Evolutionary conservation across 1,140 invertebrate species (phyloP), one percentile per base, ranked within the genome.

Genomic region (Bicyclus anynana): DNA sequence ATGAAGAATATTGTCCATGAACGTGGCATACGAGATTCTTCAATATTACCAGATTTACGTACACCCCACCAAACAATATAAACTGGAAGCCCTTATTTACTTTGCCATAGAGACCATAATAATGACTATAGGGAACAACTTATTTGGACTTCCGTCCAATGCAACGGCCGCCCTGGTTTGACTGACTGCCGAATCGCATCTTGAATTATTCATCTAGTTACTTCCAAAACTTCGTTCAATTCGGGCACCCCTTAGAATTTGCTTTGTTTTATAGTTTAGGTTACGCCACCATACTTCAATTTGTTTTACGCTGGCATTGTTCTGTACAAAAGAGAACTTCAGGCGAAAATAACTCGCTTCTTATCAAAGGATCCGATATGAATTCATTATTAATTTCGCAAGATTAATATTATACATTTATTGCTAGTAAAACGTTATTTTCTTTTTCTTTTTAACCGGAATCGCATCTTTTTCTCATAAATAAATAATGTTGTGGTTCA

Each of bases 161-260:
- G 77, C 78, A 81, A 51, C 72, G 65, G 59, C 49, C 70, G 57
- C 47, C 61, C 63, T 29, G 56, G 50, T 69, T 69, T 82, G 81
- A 84, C 71, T 75, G 70, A 80, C 79, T 77, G 76, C 76, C 68
- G 65, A 70, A 72, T 70, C 79, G 74, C 64, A 72, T 63, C 38
- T 59, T 84, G 81, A 82, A 84, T 84, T 76, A 84, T 84, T 82
- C 81, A 84, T 84, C 72, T 67, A 63, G 62, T 57, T 56, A 61
- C 64, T 69, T 54, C 70, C 57, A 71, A 79, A 82, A 76, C 64
- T 77, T 78, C 71, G 57, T 53, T 65, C 63, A 58, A 60, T 64
- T 60, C 62, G 53, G 52, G 55, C 54, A 64, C 58, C 63, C 59
- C 62, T 68, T 70, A 59, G 64, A 78, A 74, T 72, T 76, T 72